Evolutionary conservation across 2,797 vertebrate species (phyloP).

Genomic region (Ficedula albicollis): DNA sequence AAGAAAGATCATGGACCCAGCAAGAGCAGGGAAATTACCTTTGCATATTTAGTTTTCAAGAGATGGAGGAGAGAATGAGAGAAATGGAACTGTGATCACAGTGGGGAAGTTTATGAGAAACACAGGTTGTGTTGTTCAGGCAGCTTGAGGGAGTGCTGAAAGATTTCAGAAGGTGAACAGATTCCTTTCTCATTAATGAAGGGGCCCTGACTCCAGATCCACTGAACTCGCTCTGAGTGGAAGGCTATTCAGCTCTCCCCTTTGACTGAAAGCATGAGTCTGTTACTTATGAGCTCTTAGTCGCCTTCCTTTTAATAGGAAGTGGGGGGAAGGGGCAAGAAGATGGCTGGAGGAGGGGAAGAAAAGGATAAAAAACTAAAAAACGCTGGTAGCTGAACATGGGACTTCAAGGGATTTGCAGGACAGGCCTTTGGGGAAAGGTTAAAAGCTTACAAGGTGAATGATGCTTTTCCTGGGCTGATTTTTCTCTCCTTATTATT

Average conservation of each 20-base stretch:
- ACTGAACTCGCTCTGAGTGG: neutral
- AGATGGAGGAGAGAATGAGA: neutral
- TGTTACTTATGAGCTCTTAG: neutral
- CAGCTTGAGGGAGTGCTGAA: neutral
- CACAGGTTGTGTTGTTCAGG: neutral
- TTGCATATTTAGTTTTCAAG: neutral
- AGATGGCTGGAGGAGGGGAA: neutral
- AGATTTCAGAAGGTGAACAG: constrained; percentile 36
- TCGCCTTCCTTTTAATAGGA: neutral
- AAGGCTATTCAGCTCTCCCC: constrained; percentile 16
- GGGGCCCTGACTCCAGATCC: constrained; percentile 46
- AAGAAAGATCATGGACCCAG: neutral
- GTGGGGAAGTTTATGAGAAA: neutral
- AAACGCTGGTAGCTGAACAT: neutral
- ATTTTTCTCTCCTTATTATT: neutral
- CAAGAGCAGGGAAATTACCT: neutral
- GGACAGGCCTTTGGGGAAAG: neutral
- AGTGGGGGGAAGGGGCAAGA: neutral
- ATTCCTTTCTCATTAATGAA: constrained; percentile 61
- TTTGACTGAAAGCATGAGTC: constrained; percentile 36
- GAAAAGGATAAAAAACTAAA: neutral
- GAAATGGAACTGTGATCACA: neutral
- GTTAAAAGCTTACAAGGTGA: neutral
- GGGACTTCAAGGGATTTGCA: neutral
- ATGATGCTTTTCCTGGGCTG: neutral